These are phyloP conservation scores for Podarcis raffonei DNA, from an alignment of 2,113 vertebrate species.

Conservation along the genomic window DNA sequence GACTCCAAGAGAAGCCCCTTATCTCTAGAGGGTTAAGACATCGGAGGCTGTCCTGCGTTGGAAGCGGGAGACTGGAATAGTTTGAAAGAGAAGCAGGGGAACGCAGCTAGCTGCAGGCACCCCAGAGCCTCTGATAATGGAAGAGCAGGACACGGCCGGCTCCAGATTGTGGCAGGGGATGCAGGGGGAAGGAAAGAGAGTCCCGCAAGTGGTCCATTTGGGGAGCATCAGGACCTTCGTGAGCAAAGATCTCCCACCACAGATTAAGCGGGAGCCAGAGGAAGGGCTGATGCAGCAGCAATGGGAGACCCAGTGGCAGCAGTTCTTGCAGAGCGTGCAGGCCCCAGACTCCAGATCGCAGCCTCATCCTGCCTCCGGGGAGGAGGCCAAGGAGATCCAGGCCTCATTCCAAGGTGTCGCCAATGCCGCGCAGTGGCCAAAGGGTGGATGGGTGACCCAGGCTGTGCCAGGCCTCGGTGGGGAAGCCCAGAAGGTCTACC, in stretches of 20 bases:
- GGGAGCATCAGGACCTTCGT: not conserved
- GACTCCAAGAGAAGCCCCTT: not conserved
- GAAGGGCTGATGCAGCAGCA: not conserved
- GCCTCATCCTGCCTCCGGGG: not conserved
- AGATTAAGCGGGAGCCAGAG: not conserved
- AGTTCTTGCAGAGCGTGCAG: not conserved
- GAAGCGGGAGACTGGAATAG: not conserved
- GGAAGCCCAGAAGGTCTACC: not conserved
- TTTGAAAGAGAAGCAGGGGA: not conserved
- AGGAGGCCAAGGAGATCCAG: not conserved
- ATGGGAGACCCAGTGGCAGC: constrained; percentile 14
- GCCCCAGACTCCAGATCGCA: not conserved
- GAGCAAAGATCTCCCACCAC: not conserved
- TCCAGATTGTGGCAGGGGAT: not conserved
- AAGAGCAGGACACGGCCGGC: not conserved
- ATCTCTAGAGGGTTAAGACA: not conserved
- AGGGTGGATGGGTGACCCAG: not conserved
- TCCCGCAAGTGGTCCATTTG: not conserved
- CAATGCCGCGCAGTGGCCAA: not conserved
- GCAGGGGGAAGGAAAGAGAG: not conserved
- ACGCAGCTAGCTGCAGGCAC: not conserved
- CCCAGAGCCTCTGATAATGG: not conserved
- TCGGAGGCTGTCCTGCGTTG: not conserved
- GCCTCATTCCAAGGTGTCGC: not conserved
- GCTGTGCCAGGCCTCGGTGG: not conserved